phyloP scores from a whole-genome alignment of 2,888 invertebrate genomes.

The Drosophila rellima region DNA sequence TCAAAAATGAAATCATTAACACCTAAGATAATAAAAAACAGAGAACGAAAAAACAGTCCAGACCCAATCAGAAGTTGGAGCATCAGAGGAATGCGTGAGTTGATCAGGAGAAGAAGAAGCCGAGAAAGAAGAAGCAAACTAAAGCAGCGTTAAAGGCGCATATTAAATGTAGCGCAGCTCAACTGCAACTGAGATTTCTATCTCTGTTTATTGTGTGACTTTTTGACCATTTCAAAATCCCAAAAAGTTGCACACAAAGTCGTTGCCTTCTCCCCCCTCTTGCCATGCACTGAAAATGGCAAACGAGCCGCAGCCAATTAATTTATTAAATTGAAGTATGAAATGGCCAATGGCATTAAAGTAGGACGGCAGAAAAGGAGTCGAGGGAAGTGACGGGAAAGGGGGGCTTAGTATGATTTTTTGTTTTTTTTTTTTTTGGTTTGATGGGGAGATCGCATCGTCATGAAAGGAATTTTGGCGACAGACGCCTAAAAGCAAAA shows the following conservation, averaged over 20 bases:
- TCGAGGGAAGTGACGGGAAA: background rate
- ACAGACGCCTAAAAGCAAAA: constrained; percentile 83
- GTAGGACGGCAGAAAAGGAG: constrained; percentile 16
- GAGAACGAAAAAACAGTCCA: constrained; percentile 19
- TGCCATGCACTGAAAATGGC: constrained; percentile 29
- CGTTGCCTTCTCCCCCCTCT: background rate
- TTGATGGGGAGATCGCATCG: constrained; percentile 25
- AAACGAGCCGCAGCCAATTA: constrained; percentile 83
- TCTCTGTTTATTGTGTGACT: constrained; percentile 4
- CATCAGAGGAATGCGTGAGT: constrained; percentile 77
- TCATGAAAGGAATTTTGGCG: constrained; percentile 84
- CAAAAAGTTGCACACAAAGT: constrained; percentile 2
- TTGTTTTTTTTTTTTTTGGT: background rate
- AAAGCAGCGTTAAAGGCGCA: background rate
- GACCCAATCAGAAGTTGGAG: constrained; percentile 49
- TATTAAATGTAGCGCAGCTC: constrained; percentile 9
- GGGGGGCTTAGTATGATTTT: constrained; percentile 1
- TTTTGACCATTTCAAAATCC: constrained; percentile 16
- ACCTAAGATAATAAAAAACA: constrained; percentile 82
- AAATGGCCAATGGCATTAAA: constrained; percentile 53
- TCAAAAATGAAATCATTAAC: constrained; percentile 86
- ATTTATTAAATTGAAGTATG: constrained; percentile 85
- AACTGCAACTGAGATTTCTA: constrained; percentile 19
- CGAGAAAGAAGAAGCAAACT: background rate
- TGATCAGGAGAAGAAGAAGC: background rate